These are phyloP conservation scores for Pogona vitticeps DNA, from an alignment of 2,113 vertebrate species.

Conservation along the genomic window DNA sequence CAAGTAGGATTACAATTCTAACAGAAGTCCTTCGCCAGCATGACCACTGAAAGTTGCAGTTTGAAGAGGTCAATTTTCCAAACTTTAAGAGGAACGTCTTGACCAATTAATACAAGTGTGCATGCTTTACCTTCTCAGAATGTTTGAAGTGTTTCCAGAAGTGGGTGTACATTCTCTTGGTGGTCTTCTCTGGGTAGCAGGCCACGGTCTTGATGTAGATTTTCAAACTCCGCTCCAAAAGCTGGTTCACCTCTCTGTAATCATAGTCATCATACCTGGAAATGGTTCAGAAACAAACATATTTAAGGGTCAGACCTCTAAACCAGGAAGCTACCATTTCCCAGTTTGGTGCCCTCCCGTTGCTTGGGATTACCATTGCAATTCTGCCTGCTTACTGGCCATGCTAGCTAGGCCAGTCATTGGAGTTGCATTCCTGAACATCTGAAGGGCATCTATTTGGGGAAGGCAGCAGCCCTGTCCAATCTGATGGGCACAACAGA, in stretches of 20 bases:
- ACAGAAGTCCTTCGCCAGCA: too few species aligned
- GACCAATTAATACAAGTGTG: neutral
- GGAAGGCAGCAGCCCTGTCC: too few species aligned
- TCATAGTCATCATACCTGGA: slow-evolving; percentile 92
- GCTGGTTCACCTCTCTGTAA: slow-evolving; percentile 92
- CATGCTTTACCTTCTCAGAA: slow-evolving; percentile 89
- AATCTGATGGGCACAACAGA: too few species aligned
- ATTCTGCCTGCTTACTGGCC: too few species aligned
- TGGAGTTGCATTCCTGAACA: neutral
- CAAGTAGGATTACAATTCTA: too few species aligned
- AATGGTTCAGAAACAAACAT: neutral
- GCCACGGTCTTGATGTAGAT: slow-evolving; percentile 94
- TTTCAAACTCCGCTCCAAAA: slow-evolving; percentile 91
- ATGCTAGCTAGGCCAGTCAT: neutral
- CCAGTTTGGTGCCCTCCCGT: neutral
- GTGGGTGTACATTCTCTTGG: slow-evolving; percentile 79
- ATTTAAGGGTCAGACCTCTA: neutral
- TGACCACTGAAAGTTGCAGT: too few species aligned
- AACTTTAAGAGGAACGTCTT: too few species aligned
- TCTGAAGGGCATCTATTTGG: neutral
- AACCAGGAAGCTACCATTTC: neutral
- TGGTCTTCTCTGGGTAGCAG: slow-evolving; percentile 94
- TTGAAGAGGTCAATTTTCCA: too few species aligned
- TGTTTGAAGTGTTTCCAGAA: slow-evolving; percentile 96
- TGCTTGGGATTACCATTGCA: neutral